Base-by-base conservation (phyloP, 2,113 vertebrate genomes). In the Esox niger region DNA sequence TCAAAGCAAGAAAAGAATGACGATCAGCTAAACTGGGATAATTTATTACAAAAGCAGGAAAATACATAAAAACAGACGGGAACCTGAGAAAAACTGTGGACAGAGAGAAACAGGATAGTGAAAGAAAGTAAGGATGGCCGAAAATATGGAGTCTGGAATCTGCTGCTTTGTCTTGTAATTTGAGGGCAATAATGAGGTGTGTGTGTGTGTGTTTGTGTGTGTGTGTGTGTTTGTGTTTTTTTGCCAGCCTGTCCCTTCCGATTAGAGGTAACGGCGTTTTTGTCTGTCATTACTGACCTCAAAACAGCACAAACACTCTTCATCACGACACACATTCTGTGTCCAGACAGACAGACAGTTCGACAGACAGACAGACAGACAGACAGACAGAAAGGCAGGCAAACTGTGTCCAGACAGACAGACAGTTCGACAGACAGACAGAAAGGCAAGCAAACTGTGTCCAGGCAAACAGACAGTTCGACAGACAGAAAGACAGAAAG, bases 231-330 rank as follows among this genome's bases (percentile, higher is more conserved):
- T 69, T 66, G 67, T 82, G 78, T 76, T 66, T 72, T 69, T 79
- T 77, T 82, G 76, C 64, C 69, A 30, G 66, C 59, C 82, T 83
- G 86, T 86, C 86, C 63, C 77, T 79, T 82, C 73, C 81, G 63
- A 84, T 85, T 88, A 90, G 76, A 71, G 64, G 68, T 83, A 81
- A 82, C 82, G 79, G 80, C 74, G n/a, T 84, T 83, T 84, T 86
- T 82, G 75, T 86, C 83, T 83, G 83, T 86, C 86, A 83, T 85
- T 80, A 76, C 75, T 88, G 88, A 88, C 87, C 88, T 88, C 83
- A 88, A 86, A 90, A 84, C 74, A 82, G 77, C 77, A 79, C 79
- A 84, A 84, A 84, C 75, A 78, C 75, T 86, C 76, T 76, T 64
- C 15, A 25, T 84, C 80, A 84, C 58, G 13, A 26, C 56, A 73